phyloP scores from a whole-genome alignment of 92 coral and sea anemone genomes.

The Meandrina meandrites region DNA sequence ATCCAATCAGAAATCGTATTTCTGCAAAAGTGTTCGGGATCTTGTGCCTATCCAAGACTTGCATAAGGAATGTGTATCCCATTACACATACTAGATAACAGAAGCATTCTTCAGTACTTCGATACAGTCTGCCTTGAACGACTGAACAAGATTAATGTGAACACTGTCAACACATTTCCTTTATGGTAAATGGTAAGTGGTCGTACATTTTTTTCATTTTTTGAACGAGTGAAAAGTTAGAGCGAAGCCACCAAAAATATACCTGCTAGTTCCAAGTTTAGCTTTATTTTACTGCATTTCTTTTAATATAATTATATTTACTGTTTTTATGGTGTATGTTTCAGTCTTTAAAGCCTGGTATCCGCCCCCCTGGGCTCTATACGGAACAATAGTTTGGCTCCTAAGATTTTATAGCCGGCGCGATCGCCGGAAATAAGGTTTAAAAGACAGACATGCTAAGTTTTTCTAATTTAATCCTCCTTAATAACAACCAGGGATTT shows the following conservation, averaged over 20 bases:
- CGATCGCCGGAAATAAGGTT: conserved; percentile 24
- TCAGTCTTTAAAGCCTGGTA: background rate
- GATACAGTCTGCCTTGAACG: background rate
- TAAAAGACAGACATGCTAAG: conserved; percentile 15
- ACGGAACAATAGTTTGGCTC: background rate
- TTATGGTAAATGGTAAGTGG: too few relatives aligned
- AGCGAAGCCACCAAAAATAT: background rate
- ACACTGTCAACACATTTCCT: background rate
- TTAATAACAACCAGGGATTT: conserved; percentile 11
- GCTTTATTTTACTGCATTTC: background rate
- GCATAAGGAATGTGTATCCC: background rate
- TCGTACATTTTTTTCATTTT: background rate
- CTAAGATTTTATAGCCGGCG: background rate
- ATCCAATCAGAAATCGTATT: background rate
- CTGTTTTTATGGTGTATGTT: background rate
- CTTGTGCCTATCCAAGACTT: background rate
- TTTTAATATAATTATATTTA: background rate
- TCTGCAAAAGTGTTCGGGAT: background rate
- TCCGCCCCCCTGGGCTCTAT: conserved; percentile 10
- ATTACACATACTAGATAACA: conserved; percentile 37
- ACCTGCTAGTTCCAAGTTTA: background rate
- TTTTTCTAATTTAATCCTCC: background rate
- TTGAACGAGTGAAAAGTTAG: background rate
- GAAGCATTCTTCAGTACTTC: background rate
- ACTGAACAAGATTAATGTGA: background rate